A percentile compares a stretch with the other conserved stretches of the same genome.
phyloP scores from a whole-genome alignment of 1,140 invertebrate genomes.

The Lepidurus packardi region DNA sequence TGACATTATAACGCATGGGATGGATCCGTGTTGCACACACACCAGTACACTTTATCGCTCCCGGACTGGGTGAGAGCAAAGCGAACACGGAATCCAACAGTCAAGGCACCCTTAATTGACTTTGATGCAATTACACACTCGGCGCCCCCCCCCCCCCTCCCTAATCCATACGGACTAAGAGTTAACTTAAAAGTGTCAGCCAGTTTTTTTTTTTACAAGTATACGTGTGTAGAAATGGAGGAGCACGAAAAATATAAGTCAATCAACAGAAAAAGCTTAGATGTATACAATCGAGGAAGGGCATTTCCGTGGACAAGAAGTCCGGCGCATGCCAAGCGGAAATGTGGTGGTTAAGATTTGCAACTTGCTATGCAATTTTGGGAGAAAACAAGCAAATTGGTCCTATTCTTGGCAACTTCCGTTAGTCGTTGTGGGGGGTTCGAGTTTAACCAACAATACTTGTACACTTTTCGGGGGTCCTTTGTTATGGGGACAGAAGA shows the following conservation, averaged over 20 bases:
- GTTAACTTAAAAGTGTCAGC: neutral
- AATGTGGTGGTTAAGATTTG: neutral
- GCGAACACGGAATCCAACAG: neutral
- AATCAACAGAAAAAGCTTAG: too few species aligned
- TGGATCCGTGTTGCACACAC: slow-evolving; percentile 1
- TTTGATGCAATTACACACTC: neutral
- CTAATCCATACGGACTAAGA: neutral
- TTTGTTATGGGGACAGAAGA: neutral
- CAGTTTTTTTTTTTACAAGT: too few species aligned
- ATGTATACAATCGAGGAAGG: too few species aligned
- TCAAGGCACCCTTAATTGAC: neutral
- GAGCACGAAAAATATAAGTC: too few species aligned
- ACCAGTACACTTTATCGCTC: neutral
- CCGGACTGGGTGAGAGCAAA: neutral
- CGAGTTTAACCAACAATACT: neutral
- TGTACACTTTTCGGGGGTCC: neutral
- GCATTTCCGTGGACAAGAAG: too few species aligned
- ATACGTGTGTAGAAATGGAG: too few species aligned
- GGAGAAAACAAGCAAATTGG: slow-evolving; percentile 9
- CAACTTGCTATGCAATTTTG: neutral
- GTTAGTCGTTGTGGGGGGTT: neutral
- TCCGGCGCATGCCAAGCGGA: neutral
- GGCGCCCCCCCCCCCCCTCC: neutral
- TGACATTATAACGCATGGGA: slow-evolving; percentile 8
- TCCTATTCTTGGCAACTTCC: neutral